Evolutionary conservation across 2,888 invertebrate genomes (phyloP).

Genomic region (Psylliodes chrysocephalus): DNA sequence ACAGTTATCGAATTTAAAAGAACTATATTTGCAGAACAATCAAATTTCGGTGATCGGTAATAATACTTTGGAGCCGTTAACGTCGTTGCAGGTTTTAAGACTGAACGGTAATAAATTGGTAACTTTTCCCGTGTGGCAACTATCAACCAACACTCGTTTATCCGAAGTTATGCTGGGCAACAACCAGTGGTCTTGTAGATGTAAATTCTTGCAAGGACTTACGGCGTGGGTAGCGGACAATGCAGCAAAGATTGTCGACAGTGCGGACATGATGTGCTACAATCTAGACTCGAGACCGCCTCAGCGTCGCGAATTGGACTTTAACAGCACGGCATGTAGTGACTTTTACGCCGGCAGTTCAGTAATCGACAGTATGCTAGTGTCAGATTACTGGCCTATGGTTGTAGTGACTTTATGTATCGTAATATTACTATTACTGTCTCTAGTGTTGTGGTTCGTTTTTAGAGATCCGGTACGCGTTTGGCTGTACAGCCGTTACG

Average conservation of each 20-base stretch:
- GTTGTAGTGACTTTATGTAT: conserved; percentile 83
- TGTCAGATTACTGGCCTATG: conserved; percentile 86
- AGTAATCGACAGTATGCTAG: conserved; percentile 83
- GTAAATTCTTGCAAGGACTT: conserved; percentile 86
- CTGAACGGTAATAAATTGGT: conserved; percentile 87
- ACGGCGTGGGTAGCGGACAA: conserved; percentile 86
- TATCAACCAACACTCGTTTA: conserved; percentile 74
- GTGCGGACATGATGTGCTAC: conserved; percentile 83
- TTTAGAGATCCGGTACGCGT: conserved; percentile 87
- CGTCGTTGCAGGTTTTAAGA: conserved; percentile 81
- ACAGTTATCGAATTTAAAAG: conserved; percentile 79
- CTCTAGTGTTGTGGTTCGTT: conserved; percentile 81
- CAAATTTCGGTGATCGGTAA: conserved; percentile 82
- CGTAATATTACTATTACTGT: conserved; percentile 79
- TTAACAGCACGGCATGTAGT: conserved; percentile 87
- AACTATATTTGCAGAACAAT: conserved; percentile 88
- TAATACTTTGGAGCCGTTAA: conserved; percentile 80
- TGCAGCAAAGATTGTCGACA: conserved; percentile 81
- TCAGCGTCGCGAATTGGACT: conserved; percentile 81
- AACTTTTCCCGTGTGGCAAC: conserved; percentile 82
- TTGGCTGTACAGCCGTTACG: conserved; percentile 89
- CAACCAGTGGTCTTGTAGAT: conserved; percentile 91
- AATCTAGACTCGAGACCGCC: conserved; percentile 79
- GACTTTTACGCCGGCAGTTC: conserved; percentile 87
- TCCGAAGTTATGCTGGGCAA: conserved; percentile 82